phyloP scores from a whole-genome alignment of 1,140 invertebrate species.

The Cherax quadricarinatus region DNA sequence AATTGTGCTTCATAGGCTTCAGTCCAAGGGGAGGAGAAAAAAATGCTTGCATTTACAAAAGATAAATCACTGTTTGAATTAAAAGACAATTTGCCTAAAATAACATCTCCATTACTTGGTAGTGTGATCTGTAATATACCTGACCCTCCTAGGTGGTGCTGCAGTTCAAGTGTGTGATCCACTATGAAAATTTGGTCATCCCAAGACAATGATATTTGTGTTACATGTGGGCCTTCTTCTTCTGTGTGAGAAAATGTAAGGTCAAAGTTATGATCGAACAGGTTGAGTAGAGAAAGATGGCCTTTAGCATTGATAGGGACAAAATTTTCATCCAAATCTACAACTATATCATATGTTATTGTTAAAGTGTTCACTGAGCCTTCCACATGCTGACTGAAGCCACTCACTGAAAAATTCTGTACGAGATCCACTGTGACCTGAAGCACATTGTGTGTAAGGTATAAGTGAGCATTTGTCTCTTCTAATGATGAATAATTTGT shows the following conservation, averaged over 20 bases:
- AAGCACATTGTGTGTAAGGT: constrained; percentile 21
- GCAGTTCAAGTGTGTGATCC: constrained; percentile 8
- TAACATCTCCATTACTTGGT: not conserved
- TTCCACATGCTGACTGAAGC: constrained; percentile 20
- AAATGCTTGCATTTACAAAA: constrained; percentile 17
- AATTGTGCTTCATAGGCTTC: not conserved
- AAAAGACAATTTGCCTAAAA: not conserved
- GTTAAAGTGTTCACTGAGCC: constrained; percentile 45
- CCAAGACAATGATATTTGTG: not conserved
- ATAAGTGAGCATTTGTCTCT: constrained; percentile 26
- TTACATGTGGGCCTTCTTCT: not conserved
- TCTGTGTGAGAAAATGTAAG: constrained; percentile 4
- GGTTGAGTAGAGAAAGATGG: constrained; percentile 14
- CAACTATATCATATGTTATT: constrained; percentile 5
- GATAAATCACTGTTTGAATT: not conserved
- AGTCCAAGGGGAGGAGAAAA: constrained; percentile 25
- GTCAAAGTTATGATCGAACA: constrained; percentile 29
- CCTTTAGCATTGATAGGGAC: constrained; percentile 14
- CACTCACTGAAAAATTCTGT: constrained; percentile 7
- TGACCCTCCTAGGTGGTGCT: not conserved
- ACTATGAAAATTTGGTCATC: constrained; percentile 23
- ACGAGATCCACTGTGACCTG: not conserved
- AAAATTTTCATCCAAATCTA: constrained; percentile 17
- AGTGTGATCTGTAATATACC: not conserved
- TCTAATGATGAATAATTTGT: constrained; percentile 13